These are phyloP conservation scores for Coreoperca whiteheadi DNA, from an alignment of 2,113 vertebrate species.

Conservation along the genomic window DNA sequence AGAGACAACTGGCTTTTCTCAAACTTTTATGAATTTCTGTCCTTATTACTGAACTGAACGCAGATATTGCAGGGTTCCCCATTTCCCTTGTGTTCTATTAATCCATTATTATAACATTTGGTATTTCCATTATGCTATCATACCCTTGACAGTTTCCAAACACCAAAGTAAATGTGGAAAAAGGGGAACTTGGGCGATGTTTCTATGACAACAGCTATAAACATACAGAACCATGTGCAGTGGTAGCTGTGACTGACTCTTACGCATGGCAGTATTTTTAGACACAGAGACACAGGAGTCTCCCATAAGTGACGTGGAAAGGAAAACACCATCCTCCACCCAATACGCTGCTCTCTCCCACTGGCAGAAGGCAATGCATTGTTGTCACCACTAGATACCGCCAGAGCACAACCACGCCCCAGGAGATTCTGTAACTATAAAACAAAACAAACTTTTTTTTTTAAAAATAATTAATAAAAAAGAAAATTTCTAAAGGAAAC, in stretches of 20 bases:
- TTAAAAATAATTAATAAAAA: neutral
- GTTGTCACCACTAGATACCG: constrained; percentile 65
- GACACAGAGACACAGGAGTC: constrained; percentile 37
- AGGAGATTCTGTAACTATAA: neutral
- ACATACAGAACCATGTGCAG: constrained; percentile 59
- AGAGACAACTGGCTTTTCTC: neutral
- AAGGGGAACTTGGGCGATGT: constrained; percentile 57
- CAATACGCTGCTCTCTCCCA: neutral
- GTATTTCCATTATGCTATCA: constrained; percentile 31
- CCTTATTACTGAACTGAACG: neutral
- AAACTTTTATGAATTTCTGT: neutral
- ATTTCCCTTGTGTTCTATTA: constrained; percentile 20
- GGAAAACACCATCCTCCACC: constrained; percentile 45
- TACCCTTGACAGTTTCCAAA: constrained; percentile 18
- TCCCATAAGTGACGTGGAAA: constrained; percentile 42
- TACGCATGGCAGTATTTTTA: constrained; percentile 75
- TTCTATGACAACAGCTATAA: constrained; percentile 65
- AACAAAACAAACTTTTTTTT: neutral
- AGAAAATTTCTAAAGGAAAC: neutral
- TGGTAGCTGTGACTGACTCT: constrained; percentile 37
- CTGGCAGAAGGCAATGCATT: neutral
- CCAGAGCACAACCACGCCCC: constrained; percentile 36
- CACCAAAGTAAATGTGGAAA: constrained; percentile 43
- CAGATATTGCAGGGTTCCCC: neutral
- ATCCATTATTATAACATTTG: constrained; percentile 23